Conservation (phyloP, 2,888 invertebrate species). For the Cylindroiulus punctatus region DNA sequence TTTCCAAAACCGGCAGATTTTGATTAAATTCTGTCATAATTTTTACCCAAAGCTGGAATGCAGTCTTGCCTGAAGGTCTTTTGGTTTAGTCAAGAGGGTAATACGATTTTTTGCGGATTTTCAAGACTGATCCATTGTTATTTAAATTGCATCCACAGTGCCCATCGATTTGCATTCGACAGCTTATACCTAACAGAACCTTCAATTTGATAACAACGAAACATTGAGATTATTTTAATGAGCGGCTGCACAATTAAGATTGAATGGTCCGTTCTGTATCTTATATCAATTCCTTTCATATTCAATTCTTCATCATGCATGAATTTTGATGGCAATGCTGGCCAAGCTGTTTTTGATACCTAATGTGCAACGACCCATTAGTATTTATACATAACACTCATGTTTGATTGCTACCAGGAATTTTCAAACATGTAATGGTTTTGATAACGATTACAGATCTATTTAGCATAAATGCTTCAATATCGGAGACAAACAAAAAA, state of each 20-base stretch:
- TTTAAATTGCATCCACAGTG: neutral
- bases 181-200: neutral
- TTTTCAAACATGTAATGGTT: too few species aligned
- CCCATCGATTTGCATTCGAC: slow-evolving; percentile 7
- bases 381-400: too few species aligned
- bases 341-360: too few species aligned
- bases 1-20: neutral
- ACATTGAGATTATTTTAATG: slow-evolving; percentile 21
- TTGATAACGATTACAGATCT: too few species aligned
- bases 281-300: too few species aligned
- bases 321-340: too few species aligned
- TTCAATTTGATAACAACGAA: neutral
- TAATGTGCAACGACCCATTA: too few species aligned
- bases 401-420: too few species aligned
- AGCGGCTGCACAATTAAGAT: neutral
- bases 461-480: too few species aligned
- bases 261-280: too few species aligned
- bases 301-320: too few species aligned
- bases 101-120: neutral
- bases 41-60: neutral
- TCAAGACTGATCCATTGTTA: neutral
- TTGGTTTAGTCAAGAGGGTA: neutral
- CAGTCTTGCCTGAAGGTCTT: slow-evolving; percentile 5
- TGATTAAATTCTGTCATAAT: neutral
- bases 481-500: too few species aligned